A percentile compares a stretch with the other conserved stretches of the same genome.
phyloP scores from a whole-genome alignment of 2,888 invertebrate species.

The Lepidocyrtinus sp. region DNA sequence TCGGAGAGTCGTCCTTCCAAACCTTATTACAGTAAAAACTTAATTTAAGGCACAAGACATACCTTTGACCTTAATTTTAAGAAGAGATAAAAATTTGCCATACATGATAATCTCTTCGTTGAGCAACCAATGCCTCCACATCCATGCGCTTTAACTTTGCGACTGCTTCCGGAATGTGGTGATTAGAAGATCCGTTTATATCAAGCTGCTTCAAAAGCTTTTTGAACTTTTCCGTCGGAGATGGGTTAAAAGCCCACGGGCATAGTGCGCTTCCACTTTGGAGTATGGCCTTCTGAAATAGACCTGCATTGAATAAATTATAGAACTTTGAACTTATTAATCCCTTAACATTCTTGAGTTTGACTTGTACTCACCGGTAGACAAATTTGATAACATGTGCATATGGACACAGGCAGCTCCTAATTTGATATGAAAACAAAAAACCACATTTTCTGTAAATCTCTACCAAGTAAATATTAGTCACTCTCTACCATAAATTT shows the following conservation, averaged over 20 bases:
- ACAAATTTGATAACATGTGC: slow-evolving; percentile 41
- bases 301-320: slow-evolving; percentile 31
- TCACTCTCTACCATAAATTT: no score
- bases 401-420: slow-evolving; percentile 55
- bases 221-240: slow-evolving; percentile 47
- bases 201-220: slow-evolving; percentile 53
- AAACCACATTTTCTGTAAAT: no score
- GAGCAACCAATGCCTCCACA: slow-evolving; percentile 53
- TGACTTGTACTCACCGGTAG: slow-evolving; percentile 27
- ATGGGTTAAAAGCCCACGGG: slow-evolving; percentile 60
- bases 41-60: background rate
- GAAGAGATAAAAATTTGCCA: background rate
- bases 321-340: background rate
- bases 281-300: slow-evolving; percentile 56
- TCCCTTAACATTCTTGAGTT: background rate
- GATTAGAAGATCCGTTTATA: slow-evolving; percentile 32
- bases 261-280: slow-evolving; percentile 45
- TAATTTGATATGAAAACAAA: slow-evolving; percentile 25
- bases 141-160: slow-evolving; percentile 46
- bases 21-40: slow-evolving; percentile 12
- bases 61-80: background rate
- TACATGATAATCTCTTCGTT: slow-evolving; percentile 49
- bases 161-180: slow-evolving; percentile 45
- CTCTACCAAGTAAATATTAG: no score
- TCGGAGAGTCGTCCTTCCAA: slow-evolving; percentile 28